Conservation (phyloP, 2,797 vertebrate genomes). For the Smutsia temminckii region DNA sequence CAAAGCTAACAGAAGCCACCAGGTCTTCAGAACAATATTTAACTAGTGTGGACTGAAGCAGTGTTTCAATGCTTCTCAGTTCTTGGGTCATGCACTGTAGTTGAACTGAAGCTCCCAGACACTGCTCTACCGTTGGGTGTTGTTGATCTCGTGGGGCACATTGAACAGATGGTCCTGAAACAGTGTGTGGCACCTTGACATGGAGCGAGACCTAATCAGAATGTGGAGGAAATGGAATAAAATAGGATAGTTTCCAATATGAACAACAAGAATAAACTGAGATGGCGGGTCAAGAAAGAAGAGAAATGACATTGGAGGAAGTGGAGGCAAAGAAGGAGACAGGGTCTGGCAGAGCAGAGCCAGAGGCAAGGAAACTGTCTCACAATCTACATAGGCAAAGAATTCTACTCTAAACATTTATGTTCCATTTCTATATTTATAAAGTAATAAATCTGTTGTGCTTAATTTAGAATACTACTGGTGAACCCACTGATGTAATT, state of each 20-base stretch:
- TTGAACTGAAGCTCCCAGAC: neutral
- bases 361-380: neutral
- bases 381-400: neutral
- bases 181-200: neutral
- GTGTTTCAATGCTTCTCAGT: neutral
- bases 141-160: neutral
- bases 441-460: neutral
- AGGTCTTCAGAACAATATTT: constrained; percentile 7
- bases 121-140: neutral
- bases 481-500: neutral
- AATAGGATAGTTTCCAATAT: neutral
- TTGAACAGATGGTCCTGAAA: neutral
- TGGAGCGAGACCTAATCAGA: neutral
- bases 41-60: neutral
- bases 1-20: neutral
- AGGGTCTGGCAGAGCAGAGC: neutral
- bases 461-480: neutral
- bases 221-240: neutral
- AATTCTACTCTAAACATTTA: neutral
- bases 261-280: neutral
- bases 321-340: neutral
- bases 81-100: neutral
- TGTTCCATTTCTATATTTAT: neutral
- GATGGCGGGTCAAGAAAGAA: neutral
- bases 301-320: neutral